Conservation (phyloP, 2,797 vertebrate genomes). For the Hoplostethus mediterraneus region DNA sequence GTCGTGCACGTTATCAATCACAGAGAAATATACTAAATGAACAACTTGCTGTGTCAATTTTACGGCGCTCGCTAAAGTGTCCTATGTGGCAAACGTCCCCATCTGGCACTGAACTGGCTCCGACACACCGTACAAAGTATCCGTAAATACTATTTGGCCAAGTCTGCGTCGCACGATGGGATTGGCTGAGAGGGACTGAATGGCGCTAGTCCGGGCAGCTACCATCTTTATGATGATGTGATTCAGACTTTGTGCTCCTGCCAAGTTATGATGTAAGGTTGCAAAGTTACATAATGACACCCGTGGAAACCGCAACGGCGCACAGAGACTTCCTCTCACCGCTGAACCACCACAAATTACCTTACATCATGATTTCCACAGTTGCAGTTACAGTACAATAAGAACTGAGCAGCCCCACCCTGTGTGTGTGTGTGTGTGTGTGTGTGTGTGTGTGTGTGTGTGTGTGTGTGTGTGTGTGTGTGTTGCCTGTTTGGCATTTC, state of each 20-base stretch:
- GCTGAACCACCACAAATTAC: neutral
- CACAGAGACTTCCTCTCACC: neutral
- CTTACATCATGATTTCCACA: neutral
- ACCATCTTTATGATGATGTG: constrained; percentile 24
- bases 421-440: constrained; percentile 2
- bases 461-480: neutral
- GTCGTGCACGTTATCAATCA: too few species aligned
- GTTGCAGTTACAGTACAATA: neutral
- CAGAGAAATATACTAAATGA: too few species aligned
- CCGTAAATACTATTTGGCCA: constrained; percentile 4
- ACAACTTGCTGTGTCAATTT: too few species aligned
- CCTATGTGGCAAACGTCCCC: neutral
- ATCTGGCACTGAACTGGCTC: constrained; percentile 13
- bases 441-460: neutral
- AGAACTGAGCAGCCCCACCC: neutral
- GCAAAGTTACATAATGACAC: neutral
- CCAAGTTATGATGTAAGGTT: constrained; percentile 1
- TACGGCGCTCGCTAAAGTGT: too few species aligned
- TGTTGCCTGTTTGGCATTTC: constrained; percentile 26
- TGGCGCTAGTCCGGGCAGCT: neutral
- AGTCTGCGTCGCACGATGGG: constrained; percentile 4
- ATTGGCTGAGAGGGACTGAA: constrained; percentile 1
- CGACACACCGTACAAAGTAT: constrained; percentile 3
- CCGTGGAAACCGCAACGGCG: constrained; percentile 7
- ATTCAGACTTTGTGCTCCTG: constrained; percentile 1